phyloP scores from a whole-genome alignment of 2,888 invertebrate genomes.

The Dolomedes plantarius region DNA sequence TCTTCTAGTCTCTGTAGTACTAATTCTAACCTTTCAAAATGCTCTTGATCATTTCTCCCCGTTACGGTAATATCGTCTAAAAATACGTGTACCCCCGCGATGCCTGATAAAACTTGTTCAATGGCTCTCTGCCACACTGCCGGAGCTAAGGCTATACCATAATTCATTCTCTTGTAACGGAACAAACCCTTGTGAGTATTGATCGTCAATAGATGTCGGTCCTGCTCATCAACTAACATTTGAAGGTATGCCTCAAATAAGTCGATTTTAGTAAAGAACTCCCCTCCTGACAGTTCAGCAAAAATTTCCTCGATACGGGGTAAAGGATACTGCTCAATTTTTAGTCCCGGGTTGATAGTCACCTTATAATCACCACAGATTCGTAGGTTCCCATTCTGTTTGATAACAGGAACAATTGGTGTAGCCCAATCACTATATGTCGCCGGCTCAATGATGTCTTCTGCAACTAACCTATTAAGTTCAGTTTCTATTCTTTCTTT shows the following conservation, averaged over 20 bases:
- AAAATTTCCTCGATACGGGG: slow-evolving; percentile 52
- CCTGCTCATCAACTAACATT: slow-evolving; percentile 75
- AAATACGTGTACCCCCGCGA: slow-evolving; percentile 28
- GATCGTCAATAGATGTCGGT: slow-evolving; percentile 75
- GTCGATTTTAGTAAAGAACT: slow-evolving; percentile 74
- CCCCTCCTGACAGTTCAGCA: too few species aligned
- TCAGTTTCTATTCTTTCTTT: slow-evolving; percentile 51
- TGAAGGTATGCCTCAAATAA: slow-evolving; percentile 76
- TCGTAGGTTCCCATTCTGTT: slow-evolving; percentile 73
- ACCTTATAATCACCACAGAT: slow-evolving; percentile 75
- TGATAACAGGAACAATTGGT: slow-evolving; percentile 51
- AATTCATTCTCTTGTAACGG: slow-evolving; percentile 7
- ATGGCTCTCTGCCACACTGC: slow-evolving; percentile 24
- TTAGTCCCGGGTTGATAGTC: slow-evolving; percentile 74
- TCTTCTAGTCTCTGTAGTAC: slow-evolving; percentile 21
- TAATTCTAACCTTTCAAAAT: slow-evolving; percentile 31
- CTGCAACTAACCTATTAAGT: slow-evolving; percentile 42
- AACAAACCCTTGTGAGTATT: slow-evolving; percentile 76
- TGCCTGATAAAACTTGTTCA: too few species aligned
- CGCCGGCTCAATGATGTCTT: slow-evolving; percentile 50
- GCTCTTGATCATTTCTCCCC: slow-evolving; percentile 31
- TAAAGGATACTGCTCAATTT: slow-evolving; percentile 74
- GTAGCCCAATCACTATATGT: slow-evolving; percentile 49
- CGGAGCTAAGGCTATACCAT: slow-evolving; percentile 39
- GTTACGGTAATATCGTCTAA: slow-evolving; percentile 33